Evolutionary conservation across 2,888 invertebrate genomes (phyloP).

Genomic region (Alentia gelatinosa): DNA sequence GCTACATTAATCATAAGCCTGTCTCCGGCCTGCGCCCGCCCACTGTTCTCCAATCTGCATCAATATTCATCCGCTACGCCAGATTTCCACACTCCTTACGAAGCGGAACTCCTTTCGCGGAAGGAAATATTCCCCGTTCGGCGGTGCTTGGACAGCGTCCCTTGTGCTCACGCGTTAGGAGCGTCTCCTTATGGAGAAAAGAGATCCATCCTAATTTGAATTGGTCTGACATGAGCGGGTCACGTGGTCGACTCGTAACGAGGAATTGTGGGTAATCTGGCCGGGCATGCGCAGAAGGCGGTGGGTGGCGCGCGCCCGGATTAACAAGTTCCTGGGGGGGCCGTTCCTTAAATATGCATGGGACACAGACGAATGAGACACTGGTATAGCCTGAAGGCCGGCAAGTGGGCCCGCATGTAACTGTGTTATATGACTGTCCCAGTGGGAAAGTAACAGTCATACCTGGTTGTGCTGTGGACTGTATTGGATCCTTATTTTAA

Average conservation of each 20-base stretch:
- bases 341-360: slow-evolving; percentile 15
- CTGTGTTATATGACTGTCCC: neutral
- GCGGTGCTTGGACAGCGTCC: neutral
- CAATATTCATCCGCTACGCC: neutral
- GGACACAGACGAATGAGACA: neutral
- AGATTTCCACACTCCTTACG: neutral
- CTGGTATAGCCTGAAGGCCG: neutral
- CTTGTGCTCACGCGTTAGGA: neutral
- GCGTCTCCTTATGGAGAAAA: neutral
- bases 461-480: too few species aligned
- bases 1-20: neutral
- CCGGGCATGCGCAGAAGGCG: slow-evolving; percentile 35
- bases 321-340: slow-evolving; percentile 27
- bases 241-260: slow-evolving; percentile 4
- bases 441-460: neutral
- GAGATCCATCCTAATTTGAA: neutral
- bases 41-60: neutral
- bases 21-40: neutral
- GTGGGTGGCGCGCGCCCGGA: neutral
- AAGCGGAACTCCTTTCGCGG: neutral
- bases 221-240: neutral
- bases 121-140: neutral
- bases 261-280: slow-evolving; percentile 38
- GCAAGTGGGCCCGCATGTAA: neutral
- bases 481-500: too few species aligned